A percentile compares a stretch with the other conserved stretches of the same genome.
Evolutionary conservation across 2,888 invertebrate species (phyloP).

Genomic region (Machimus rusticus): DNA sequence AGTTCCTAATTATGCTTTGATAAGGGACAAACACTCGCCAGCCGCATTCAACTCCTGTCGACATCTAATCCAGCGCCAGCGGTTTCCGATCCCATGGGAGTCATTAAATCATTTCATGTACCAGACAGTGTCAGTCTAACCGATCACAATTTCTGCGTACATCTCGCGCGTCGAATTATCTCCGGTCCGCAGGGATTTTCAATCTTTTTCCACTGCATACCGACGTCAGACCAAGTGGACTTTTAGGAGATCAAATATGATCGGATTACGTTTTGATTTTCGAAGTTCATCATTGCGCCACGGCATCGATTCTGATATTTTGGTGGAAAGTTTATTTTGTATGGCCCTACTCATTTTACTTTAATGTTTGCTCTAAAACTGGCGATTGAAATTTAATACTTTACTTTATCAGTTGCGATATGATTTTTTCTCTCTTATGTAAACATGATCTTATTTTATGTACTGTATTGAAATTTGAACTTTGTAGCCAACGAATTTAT

Average conservation of each 20-base stretch:
- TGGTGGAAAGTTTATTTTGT: not conserved
- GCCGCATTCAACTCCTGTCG: slow-evolving; percentile 15
- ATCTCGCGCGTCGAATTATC: not conserved
- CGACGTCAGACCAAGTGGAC: slow-evolving; percentile 17
- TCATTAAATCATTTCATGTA: slow-evolving; percentile 52
- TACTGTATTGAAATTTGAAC: not conserved
- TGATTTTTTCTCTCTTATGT: not conserved
- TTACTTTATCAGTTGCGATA: not conserved
- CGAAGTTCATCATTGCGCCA: slow-evolving; percentile 3
- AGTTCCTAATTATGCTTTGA: slow-evolving; percentile 41
- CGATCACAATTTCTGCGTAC: slow-evolving; percentile 19
- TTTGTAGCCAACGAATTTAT: not conserved
- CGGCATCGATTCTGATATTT: not conserved
- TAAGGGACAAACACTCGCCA: not conserved
- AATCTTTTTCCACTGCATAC: not conserved
- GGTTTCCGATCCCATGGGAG: slow-evolving; percentile 48
- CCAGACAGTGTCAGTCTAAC: slow-evolving; percentile 58
- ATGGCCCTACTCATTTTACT: not conserved
- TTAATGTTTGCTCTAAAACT: not conserved
- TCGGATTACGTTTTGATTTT: slow-evolving; percentile 22
- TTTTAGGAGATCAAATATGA: not conserved
- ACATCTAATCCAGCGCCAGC: slow-evolving; percentile 1
- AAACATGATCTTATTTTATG: not conserved
- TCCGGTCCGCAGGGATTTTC: not conserved
- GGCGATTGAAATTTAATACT: not conserved